Base-by-base conservation (phyloP, 2,113 vertebrate species). In the Damaliscus lunatus region DNA sequence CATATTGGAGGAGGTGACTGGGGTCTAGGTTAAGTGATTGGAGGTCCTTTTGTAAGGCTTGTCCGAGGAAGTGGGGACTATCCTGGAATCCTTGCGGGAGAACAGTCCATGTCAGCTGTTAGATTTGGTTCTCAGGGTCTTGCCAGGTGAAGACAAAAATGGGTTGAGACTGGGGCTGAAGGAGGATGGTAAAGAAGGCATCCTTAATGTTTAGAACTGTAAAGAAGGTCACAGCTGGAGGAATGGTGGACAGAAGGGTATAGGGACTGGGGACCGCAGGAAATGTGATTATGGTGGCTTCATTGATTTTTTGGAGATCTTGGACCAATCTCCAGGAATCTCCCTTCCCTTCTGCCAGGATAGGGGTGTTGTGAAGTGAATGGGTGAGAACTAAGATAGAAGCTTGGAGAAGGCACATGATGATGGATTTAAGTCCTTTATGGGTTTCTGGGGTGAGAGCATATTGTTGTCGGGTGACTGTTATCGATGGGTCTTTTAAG, bases 71-170 rank as follows among this genome's bases (percentile, higher is more conserved):
- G n/a, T 71, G 67, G 5, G 67, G n/a, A 71, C n/a, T 23, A 12
- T 40, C 10, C 67, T 0, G 1, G 67, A 71, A 71, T 71, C 19
- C 67, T 13, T 40, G n/a, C 19, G 67, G 67, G n/a, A 71, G n/a
- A 21, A 6, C 0, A 0, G 19, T 71, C n/a, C 67, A 23, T 71
- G n/a, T 36, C n/a, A 23, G n/a, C 33, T 71, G n/a, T n/a, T 71
- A 36, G 19, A 71, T 71, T 71, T 71, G n/a, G n/a, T 1, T 71
- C n/a, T 71, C 19, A 1, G n/a, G 67, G n/a, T 12, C n/a, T 40
- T 71, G n/a, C 5, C n/a, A 71, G n/a, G n/a, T 71, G 10, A 71
- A 40, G n/a, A 6, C 1, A 9, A 71, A 71, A 71, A 71, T 19
- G 19, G 3, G 10, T 23, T 71, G 67, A 71, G 67, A 71, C 19